Evolutionary conservation across 2,888 invertebrate species (phyloP).

Genomic region (Eulithis testata): DNA sequence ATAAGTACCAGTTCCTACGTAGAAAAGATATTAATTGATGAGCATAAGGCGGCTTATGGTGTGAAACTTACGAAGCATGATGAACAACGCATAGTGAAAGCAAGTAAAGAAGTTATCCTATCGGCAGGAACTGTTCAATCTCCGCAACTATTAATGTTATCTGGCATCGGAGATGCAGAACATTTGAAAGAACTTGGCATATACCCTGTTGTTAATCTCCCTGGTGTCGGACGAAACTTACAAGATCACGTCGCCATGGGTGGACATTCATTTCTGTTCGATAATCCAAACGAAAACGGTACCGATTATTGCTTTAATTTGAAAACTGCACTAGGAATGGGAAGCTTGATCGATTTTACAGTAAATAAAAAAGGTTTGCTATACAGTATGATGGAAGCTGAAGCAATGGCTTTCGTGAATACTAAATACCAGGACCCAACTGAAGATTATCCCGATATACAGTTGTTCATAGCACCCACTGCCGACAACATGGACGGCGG

Average conservation of each 20-base stretch:
- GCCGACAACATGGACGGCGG: slow-evolving; percentile 92
- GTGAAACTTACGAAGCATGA: slow-evolving; percentile 87
- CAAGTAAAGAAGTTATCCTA: slow-evolving; percentile 91
- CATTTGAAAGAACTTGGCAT: slow-evolving; percentile 86
- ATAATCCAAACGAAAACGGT: slow-evolving; percentile 84
- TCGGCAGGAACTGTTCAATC: slow-evolving; percentile 94
- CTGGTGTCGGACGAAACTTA: slow-evolving; percentile 92
- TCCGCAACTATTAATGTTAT: slow-evolving; percentile 94
- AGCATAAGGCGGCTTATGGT: slow-evolving; percentile 86
- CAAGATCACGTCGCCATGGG: slow-evolving; percentile 94
- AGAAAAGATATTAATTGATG: slow-evolving; percentile 87
- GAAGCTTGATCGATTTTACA: slow-evolving; percentile 86
- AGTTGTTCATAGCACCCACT: slow-evolving; percentile 89
- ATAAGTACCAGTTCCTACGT: slow-evolving; percentile 88
- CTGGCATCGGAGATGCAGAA: slow-evolving; percentile 90
- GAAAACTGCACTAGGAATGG: slow-evolving; percentile 85
- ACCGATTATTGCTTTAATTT: slow-evolving; percentile 88
- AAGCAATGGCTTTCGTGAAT: slow-evolving; percentile 91
- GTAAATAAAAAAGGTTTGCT: slow-evolving; percentile 86
- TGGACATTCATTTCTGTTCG: slow-evolving; percentile 89
- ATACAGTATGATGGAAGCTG: slow-evolving; percentile 91
- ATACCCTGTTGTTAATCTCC: slow-evolving; percentile 84
- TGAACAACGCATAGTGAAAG: slow-evolving; percentile 81
- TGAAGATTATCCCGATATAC: slow-evolving; percentile 91
- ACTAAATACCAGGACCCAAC: slow-evolving; percentile 88